These are phyloP conservation scores for Chromobotia macracanthus DNA, from an alignment of 2,797 vertebrate genomes.

Conservation along the genomic window DNA sequence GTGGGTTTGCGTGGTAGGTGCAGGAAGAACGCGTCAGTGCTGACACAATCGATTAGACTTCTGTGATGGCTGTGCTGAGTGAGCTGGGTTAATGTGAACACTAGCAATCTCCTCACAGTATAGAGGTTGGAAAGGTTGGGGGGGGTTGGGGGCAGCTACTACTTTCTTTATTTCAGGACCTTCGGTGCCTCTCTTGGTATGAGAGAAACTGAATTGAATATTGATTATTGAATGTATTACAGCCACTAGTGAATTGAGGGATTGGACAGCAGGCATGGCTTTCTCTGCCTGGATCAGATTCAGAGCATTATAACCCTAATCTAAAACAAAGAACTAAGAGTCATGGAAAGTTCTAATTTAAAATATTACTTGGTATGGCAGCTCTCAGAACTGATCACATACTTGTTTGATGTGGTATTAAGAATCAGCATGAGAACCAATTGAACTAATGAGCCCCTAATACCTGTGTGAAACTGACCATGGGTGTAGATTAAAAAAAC, in stretches of 20 bases:
- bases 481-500: slow-evolving; percentile 6
- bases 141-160: neutral
- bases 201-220: neutral
- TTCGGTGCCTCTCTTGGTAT: neutral
- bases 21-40: slow-evolving; percentile 1
- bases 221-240: slow-evolving; percentile 6
- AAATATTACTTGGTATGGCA: slow-evolving; percentile 3
- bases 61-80: neutral
- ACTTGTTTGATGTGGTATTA: slow-evolving; percentile 37
- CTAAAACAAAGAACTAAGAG: neutral
- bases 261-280: neutral
- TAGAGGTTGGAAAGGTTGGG: neutral
- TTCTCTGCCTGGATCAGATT: neutral
- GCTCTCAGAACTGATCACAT: slow-evolving; percentile 20
- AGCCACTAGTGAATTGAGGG: neutral
- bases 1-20: slow-evolving; percentile 5
- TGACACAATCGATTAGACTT: slow-evolving; percentile 8
- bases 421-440: slow-evolving; percentile 43
- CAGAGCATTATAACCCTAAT: neutral
- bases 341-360: neutral
- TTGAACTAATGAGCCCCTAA: slow-evolving; percentile 48
- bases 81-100: neutral
- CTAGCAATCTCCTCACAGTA: neutral
- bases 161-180: neutral
- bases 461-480: slow-evolving; percentile 42